These are phyloP conservation scores for Mycetomoellerius zeteki DNA, from an alignment of 1,140 invertebrate genomes.

Conservation along the genomic window DNA sequence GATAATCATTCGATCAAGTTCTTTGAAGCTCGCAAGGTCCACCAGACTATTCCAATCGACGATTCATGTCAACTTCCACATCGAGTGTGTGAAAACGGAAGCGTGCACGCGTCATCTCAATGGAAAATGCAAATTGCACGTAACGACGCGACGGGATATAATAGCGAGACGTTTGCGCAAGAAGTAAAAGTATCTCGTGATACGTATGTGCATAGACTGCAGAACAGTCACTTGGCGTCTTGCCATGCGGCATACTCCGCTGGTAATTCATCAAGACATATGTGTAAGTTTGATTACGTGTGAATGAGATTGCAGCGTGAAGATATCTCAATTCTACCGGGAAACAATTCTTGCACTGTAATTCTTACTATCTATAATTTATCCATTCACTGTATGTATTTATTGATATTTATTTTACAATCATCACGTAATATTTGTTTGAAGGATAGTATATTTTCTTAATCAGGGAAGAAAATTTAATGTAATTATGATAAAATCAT, in stretches of 20 bases:
- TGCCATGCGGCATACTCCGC: conserved; percentile 4
- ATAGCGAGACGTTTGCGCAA: conserved; percentile 44
- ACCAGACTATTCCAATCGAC: conserved; percentile 14
- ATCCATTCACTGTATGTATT: background rate
- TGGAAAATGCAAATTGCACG: conserved; percentile 54
- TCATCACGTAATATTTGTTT: background rate
- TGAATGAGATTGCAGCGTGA: conserved; percentile 32
- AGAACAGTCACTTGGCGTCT: conserved; percentile 17
- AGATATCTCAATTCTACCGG: conserved; percentile 48
- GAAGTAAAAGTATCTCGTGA: conserved; percentile 55
- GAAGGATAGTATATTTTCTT: background rate
- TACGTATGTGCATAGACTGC: background rate
- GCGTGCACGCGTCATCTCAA: conserved; percentile 38
- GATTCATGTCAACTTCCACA: conserved; percentile 25
- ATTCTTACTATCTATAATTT: background rate
- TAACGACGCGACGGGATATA: conserved; percentile 40
- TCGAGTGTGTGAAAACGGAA: conserved; percentile 62
- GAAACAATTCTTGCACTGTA: conserved; percentile 25
- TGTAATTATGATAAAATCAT: background rate
- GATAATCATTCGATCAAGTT: conserved; percentile 39
- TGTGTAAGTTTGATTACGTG: conserved; percentile 44
- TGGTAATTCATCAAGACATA: conserved; percentile 34
- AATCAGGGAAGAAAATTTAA: background rate
- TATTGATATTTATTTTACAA: conserved; percentile 6
- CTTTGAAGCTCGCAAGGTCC: conserved; percentile 31